Evolutionary conservation across 2,797 vertebrate species (phyloP), one percentile per base, ranked within the genome.

Genomic region (Sebastes dallii): DNA sequence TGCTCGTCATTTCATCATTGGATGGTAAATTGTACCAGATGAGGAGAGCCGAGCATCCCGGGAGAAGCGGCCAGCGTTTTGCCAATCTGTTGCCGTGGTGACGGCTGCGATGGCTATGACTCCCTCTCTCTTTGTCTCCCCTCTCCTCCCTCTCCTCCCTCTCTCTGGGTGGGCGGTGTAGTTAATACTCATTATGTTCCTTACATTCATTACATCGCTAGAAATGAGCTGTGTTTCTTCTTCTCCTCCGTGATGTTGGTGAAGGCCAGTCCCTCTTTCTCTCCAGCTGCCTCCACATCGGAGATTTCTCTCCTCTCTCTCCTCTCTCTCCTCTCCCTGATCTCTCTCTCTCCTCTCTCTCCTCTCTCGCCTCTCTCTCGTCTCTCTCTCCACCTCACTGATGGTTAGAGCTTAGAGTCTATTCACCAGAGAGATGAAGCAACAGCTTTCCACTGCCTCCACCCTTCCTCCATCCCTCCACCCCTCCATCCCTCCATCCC

Each of bases 1-100:
- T 95, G 86, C 91, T 89, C 85, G 69, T 92, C 87, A 90, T 95
- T 95, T 93, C 95, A 94, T 95, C 94, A 95, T 88, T 92, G 91
- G 89, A 84, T 74, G 78, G 84, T 91, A 89, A 93, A 94, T 91
- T 86, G 89, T 71, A 88, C 80, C 76, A 88, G 81, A 84, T 74
- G 81, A 89, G 90, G 76, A 83, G 85, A 89, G 85, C 75, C 24
- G 69, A 82, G 83, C 74, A 87, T 92, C 84, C 84, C 82, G 89
- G 87, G 90, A 92, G 85, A 77, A 80, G 22, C 16, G 24, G 78
- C 66, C 75, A 56, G 80, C 8, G 20, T 88, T 88, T 91, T 86
- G 83, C 88, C 90, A 88, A 89, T 86, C 88, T 84, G 88, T 89
- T 91, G 88, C 75, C 62, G 66, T 85, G 83, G 85, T 59, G 82